Base-by-base conservation (phyloP, 2,888 invertebrate genomes). In the Drosophila multiciliata region DNA sequence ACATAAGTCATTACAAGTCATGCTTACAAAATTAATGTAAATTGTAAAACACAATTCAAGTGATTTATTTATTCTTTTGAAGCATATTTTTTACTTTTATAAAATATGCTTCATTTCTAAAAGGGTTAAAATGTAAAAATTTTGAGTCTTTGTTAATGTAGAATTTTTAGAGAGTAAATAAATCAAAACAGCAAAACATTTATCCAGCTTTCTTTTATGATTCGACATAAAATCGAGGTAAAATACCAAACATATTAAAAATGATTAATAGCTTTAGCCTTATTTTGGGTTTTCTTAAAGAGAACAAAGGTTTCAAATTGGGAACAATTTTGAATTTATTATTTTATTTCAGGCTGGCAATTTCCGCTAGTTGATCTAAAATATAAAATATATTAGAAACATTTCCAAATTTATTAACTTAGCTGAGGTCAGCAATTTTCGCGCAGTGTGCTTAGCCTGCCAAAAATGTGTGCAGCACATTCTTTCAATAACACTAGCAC, bases 391-490 rank as follows among this genome's bases (percentile, higher is more conserved):
- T 20, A 42, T 42, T 15, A 7, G 45, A 23, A 15, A 4, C 15
- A 23, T 23, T 45, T 7, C 15, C 23, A 15, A 23, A 23, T 8
- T 45, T 45, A 45, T 45, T 7, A 35, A 35, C 23, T 35, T 35
- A 3, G 5, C 17, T 15, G 3, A 6, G 35, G 20, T 15, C 4
- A 52, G 32, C 52, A 33, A 0, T 20, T 50, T 66, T 63, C 48
- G 29, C 36, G 35, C 57, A 63, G 80, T 78, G 78, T 57, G 61
- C 29, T 38, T 26, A 38, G 29, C 53, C 29, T 53, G 20, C 45
- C 57, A 40, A 60, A 52, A 72, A 57, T 57, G 55, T 60, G 48
- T 65, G 60, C 49, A 53, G 12, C 40, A 59, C 26, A 40, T 48
- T 32, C 58, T 29, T 20, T 53, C 33, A 59, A 35, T 26, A 58